These are phyloP conservation scores for Coecobrya sp. DNA, from an alignment of 2,888 invertebrate species.

Conservation along the genomic window DNA sequence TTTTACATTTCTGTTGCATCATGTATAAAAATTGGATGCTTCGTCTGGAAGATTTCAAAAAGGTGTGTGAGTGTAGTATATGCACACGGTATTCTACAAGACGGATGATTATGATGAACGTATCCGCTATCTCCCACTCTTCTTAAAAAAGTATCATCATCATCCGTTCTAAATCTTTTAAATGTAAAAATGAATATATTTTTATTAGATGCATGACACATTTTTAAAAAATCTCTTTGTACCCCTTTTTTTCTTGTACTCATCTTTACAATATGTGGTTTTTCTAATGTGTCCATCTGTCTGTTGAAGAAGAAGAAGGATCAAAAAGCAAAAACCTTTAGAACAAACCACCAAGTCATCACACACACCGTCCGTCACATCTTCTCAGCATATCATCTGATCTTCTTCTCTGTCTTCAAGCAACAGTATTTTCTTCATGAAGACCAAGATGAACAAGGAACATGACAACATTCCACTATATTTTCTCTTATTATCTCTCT, in stretches of 20 bases:
- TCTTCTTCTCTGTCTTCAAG: neutral
- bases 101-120: neutral
- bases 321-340: no score
- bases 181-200: neutral
- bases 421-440: neutral
- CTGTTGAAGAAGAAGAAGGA: no score
- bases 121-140: neutral
- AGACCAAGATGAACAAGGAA: neutral
- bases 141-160: neutral
- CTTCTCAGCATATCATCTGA: neutral
- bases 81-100: neutral
- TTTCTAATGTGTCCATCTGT: no score
- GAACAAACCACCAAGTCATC: neutral
- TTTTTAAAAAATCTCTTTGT: neutral
- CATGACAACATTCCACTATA: constrained; percentile 61
- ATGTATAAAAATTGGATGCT: neutral
- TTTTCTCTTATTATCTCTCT: constrained; percentile 19
- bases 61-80: neutral
- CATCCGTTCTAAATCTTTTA: constrained; percentile 18
- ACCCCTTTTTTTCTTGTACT: neutral
- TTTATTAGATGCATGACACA: neutral
- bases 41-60: constrained; percentile 7
- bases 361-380: neutral
- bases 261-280: no score
- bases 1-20: neutral